Conservation (phyloP, 2,797 vertebrate genomes). For the Perodicticus potto region DNA sequence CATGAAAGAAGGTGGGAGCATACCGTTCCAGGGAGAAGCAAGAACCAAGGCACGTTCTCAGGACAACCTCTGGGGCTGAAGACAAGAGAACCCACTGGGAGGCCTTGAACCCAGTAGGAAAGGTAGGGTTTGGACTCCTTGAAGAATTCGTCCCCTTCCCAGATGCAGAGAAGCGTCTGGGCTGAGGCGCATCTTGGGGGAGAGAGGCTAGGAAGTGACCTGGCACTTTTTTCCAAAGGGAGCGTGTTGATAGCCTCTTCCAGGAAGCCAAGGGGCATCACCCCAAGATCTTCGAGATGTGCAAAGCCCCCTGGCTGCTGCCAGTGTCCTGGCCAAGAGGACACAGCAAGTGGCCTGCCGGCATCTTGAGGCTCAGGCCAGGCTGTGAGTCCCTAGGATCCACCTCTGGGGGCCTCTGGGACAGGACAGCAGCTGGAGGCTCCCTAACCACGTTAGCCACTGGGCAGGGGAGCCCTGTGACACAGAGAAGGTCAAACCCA, state of each 20-base stretch:
- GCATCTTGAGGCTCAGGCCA: background rate
- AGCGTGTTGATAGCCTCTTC: background rate
- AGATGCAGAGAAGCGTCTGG: background rate
- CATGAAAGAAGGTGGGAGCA: background rate
- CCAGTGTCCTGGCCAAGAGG: background rate
- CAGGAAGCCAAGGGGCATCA: background rate
- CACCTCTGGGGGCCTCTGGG: background rate
- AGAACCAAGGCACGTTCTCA: background rate
- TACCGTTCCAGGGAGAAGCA: background rate
- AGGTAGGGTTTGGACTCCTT: background rate
- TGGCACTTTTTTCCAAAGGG: background rate
- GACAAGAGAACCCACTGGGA: background rate
- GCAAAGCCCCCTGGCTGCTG: background rate
- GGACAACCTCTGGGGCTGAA: background rate
- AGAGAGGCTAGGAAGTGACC: background rate
- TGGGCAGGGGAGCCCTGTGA: background rate
- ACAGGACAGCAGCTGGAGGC: slow-evolving; percentile 54
- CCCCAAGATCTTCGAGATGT: background rate
- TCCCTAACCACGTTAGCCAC: slow-evolving; percentile 35
- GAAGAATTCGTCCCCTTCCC: background rate
- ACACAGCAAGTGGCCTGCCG: background rate
- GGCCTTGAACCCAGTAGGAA: background rate
- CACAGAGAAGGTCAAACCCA: slow-evolving; percentile 29
- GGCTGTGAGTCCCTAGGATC: background rate
- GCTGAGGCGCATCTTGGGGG: background rate